Base-by-base conservation (phyloP, 2,797 vertebrate species). In the Typhlichthys subterraneus region DNA sequence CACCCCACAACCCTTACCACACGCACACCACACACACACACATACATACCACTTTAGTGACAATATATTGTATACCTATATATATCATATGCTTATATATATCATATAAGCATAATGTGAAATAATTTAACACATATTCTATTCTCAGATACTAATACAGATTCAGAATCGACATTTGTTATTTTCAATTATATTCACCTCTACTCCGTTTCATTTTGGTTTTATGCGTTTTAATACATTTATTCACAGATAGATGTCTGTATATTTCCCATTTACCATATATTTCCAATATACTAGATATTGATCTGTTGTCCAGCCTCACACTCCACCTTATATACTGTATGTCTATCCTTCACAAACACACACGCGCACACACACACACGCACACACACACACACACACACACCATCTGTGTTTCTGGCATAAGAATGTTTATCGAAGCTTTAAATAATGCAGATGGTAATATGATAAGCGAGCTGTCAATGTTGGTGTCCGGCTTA, bases 391-490 rank as follows among this genome's bases (percentile, higher is more conserved):
- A 67, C 10, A 56, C 65, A 59, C 48, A 19, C 17, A 33, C 13
- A 59, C 23, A 53, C 29, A 31, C 23, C 23, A 3, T 42, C 5
- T 45, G 63, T 49, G 63, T 76, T 81, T 45, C 49, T 65, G 51
- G 75, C 79, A 77, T 69, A 68, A 82, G 72, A 75, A 70, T 85
- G 81, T 84, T 89, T 88, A 88, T 88, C 59, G 53, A 81, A 83
- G 86, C 83, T 78, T 86, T 91, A 87, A 91, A 91, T 91, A 89
- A 90, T 90, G 87, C 87, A 90, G 83, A 88, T 69, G 86, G 90
- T 90, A 91, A 89, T 82, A 83, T 85, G 87, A 91, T 88, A 88
- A 87, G 81, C 77, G 84, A 85, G 81, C 72, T 81, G 84, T 83
- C 84, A 79, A 76, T 85, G 86, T 78, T 76, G 79, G 71, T 84